Conservation (phyloP, 2,113 vertebrate genomes). For the Desmodus rotundus region DNA sequence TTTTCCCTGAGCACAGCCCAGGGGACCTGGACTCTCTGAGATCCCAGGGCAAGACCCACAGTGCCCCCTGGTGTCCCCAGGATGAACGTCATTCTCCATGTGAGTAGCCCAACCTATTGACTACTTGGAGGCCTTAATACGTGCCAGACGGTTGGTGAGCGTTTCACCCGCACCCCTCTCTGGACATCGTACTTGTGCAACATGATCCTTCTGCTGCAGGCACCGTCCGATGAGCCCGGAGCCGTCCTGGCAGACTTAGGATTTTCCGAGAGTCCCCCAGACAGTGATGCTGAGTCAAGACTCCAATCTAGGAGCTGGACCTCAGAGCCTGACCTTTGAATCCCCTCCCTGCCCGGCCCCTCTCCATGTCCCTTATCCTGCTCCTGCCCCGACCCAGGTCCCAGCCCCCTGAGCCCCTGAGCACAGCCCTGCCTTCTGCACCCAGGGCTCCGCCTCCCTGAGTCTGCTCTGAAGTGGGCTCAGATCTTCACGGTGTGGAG, state of each 20-base stretch:
- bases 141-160: background rate
- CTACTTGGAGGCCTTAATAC: background rate
- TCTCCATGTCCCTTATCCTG: background rate
- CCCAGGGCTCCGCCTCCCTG: too few relatives aligned
- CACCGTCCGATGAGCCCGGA: background rate
- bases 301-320: background rate
- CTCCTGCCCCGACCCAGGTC: too few relatives aligned
- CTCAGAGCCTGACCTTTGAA: background rate
- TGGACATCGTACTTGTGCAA: too few relatives aligned
- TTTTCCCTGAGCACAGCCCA: background rate
- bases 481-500: background rate
- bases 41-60: background rate
- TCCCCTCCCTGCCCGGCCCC: background rate
- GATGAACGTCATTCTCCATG: background rate
- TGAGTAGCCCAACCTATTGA: background rate
- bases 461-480: background rate
- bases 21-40: background rate
- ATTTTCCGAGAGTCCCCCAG: background rate
- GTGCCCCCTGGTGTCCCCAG: background rate
- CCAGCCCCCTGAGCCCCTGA: background rate
- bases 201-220: background rate
- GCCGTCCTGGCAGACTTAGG: fast-evolving
- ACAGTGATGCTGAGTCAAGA: background rate
- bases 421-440: background rate
- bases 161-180: background rate